Base-by-base conservation (phyloP, 2,888 invertebrate species). In the Hypolimnas misippus region DNA sequence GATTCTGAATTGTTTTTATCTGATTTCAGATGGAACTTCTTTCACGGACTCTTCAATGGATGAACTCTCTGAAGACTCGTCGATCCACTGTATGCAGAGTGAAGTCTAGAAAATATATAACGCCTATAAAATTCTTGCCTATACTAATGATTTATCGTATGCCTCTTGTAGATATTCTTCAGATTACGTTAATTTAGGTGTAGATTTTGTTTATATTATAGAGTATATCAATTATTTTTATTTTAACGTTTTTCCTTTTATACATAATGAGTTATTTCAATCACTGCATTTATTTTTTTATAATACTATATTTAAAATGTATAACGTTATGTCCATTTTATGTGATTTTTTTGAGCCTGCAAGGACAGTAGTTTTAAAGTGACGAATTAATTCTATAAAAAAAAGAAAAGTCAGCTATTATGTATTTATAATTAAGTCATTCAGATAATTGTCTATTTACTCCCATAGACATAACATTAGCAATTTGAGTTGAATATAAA, bases 11-110 rank as follows among this genome's bases (percentile, higher is more conserved):
- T 46, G 5, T 21, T 19, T 44, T 19, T 46, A 3, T 12, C 8
- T 19, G 12, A 54, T 79, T 81, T 38, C 88, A 92, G 92, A 92
- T 79, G 92, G 92, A 70, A 87, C 87, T 70, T 90, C 89, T 71
- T 86, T 93, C 91, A 84, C 93, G 94, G 97, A 97, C 86, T 96
- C 96, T 68, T 96, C 96, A 57, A 93, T 97, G 93, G 97, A 97
- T 89, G 97, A 97, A 80, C 89, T 97, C 44, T 97, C 97, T 1
- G 96, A 97, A 84, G 97, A 97, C 78, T 97, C 97, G n/a, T 95
- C 96, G 70, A 95, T 97, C 82, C 95, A 96, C 81, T 96, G 96
- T 86, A 96, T 96, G 96, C 96, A 96, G 87, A 95, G 95, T 77
- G 96, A 96, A 89, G 96, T 96, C 14, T 89, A 74, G 21, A 12